Conservation (phyloP, 2,888 invertebrate genomes). For the Phytoseiulus persimilis region DNA sequence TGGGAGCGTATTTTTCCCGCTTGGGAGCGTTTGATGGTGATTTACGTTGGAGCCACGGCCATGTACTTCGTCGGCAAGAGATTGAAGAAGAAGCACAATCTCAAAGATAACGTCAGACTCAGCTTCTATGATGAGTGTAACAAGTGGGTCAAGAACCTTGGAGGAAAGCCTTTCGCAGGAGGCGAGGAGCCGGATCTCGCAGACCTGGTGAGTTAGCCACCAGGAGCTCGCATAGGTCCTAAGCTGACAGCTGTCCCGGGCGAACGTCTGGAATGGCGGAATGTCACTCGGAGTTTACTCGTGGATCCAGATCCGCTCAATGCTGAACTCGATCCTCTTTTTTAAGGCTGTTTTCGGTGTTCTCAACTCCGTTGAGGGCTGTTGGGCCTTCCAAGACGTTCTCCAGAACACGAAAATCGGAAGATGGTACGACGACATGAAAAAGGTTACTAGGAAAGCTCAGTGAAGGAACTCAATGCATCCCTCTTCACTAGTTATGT, state of each 20-base stretch:
- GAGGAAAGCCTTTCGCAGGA: constrained; percentile 68
- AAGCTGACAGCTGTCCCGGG: no score
- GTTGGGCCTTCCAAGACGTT: constrained; percentile 74
- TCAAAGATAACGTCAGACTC: constrained; percentile 67
- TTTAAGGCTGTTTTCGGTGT: constrained; percentile 71
- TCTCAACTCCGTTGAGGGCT: constrained; percentile 84
- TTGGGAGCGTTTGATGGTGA: constrained; percentile 75
- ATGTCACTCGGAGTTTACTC: not conserved
- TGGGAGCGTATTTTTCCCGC: constrained; percentile 80
- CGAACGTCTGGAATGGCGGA: no score
- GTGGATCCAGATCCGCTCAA: not conserved
- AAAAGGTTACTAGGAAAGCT: constrained; percentile 58
- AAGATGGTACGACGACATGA: constrained; percentile 69
- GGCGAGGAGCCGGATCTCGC: constrained; percentile 77
- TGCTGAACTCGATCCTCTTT: constrained; percentile 13
- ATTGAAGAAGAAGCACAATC: constrained; percentile 65
- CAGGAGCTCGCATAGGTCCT: no score
- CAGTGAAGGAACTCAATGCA: constrained; percentile 56
- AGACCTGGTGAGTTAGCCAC: constrained; percentile 63
- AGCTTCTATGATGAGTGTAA: constrained; percentile 82
- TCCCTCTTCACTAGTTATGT: not conserved
- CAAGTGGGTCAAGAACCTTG: constrained; percentile 65
- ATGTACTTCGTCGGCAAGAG: constrained; percentile 88
- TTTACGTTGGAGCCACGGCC: constrained; percentile 81
- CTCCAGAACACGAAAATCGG: constrained; percentile 64